phyloP scores from a whole-genome alignment of 1,140 invertebrate species.

The Danaus melanippus region DNA sequence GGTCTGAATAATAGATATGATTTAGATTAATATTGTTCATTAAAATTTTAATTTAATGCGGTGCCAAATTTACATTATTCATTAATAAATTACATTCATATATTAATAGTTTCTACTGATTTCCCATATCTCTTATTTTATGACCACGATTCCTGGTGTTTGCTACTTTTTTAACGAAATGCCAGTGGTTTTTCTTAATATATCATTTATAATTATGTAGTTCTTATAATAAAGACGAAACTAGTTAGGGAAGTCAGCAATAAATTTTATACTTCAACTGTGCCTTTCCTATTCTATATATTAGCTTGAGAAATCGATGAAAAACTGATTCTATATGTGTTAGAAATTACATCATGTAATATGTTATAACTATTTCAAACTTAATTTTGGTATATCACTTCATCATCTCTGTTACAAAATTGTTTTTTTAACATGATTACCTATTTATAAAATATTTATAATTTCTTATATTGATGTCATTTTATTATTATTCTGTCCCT shows the following conservation, averaged over 20 bases:
- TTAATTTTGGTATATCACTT: no score
- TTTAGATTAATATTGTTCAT: slow-evolving; percentile 22
- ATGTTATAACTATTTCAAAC: no score
- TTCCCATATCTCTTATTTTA: slow-evolving; percentile 15
- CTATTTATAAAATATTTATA: no score
- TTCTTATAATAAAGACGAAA: slow-evolving; percentile 38
- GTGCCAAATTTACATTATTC: slow-evolving; percentile 53
- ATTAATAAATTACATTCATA: slow-evolving; percentile 7
- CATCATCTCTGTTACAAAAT: no score
- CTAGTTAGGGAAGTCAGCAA: slow-evolving; percentile 69
- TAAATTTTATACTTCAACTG: slow-evolving; percentile 71
- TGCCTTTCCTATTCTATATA: slow-evolving; percentile 70
- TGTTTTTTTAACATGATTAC: no score
- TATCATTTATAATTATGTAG: slow-evolving; percentile 31
- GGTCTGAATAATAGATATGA: slow-evolving; percentile 18
- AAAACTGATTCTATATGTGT: slow-evolving; percentile 56
- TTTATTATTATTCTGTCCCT: slow-evolving; percentile 8
- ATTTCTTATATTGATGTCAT: no score
- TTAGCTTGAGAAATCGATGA: slow-evolving; percentile 55
- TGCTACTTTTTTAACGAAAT: no score
- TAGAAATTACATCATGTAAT: slow-evolving; percentile 31
- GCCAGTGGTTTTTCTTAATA: slow-evolving; percentile 19
- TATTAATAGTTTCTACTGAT: slow-evolving; percentile 1
- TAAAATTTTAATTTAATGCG: slow-evolving; percentile 30
- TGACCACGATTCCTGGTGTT: slow-evolving; percentile 9